A percentile compares a stretch with the other conserved stretches of the same genome.
Conservation (phyloP, 2,888 invertebrate species). For the Crocallis elinguaria region DNA sequence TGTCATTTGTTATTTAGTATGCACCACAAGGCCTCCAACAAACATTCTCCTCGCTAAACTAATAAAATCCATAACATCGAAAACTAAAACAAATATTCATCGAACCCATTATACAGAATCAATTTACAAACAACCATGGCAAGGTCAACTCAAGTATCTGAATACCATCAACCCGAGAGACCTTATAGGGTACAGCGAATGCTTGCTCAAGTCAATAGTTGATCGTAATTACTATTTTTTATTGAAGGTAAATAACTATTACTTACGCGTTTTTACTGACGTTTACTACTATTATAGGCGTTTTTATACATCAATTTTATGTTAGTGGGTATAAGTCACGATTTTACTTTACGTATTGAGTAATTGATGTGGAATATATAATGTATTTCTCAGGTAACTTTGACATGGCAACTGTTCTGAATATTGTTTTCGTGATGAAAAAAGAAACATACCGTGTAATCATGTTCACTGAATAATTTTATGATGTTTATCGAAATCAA, state of each 20-base stretch:
- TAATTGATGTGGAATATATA: conserved; percentile 12
- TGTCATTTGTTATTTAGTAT: too few relatives aligned
- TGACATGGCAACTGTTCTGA: not conserved
- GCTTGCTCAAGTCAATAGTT: conserved; percentile 7
- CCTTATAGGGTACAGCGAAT: conserved; percentile 12
- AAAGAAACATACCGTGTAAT: not conserved
- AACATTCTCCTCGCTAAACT: too few relatives aligned
- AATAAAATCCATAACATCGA: too few relatives aligned
- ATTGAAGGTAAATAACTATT: conserved; percentile 5
- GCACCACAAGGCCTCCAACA: too few relatives aligned
- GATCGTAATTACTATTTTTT: conserved; percentile 8
- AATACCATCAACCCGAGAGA: not conserved
- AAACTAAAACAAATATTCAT: too few relatives aligned
- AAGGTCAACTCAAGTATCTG: conserved; percentile 9
- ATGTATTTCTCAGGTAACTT: not conserved
- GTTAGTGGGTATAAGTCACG: conserved; percentile 9
- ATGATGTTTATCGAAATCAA: not conserved
- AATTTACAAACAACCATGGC: conserved; percentile 17
- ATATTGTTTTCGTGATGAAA: not conserved
- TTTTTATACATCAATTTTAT: conserved; percentile 1
- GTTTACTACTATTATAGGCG: conserved; percentile 3
- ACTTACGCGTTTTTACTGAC: conserved; percentile 12
- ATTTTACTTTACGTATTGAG: conserved; percentile 5
- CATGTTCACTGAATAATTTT: not conserved
- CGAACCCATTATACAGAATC: conserved; percentile 15